Conservation (phyloP, 2,888 invertebrate species). For the Sycophila texana region DNA sequence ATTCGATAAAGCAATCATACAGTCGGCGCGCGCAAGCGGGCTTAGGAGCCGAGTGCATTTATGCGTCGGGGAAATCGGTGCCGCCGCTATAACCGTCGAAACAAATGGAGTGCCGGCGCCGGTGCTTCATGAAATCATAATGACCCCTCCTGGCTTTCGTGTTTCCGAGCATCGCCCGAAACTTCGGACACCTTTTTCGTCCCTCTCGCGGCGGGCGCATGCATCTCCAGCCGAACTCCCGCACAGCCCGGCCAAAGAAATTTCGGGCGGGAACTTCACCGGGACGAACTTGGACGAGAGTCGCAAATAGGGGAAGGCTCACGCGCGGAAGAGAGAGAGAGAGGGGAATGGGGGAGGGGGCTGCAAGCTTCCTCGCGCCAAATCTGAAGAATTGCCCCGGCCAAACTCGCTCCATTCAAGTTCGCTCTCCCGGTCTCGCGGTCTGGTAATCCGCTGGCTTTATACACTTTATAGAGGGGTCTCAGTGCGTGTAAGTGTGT, state of each 20-base stretch:
- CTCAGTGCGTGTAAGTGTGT: background rate
- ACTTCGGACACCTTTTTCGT: constrained; percentile 32
- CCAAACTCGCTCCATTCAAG: constrained; percentile 41
- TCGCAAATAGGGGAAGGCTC: too few species aligned
- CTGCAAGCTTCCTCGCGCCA: constrained; percentile 24
- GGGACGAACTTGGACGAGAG: constrained; percentile 16
- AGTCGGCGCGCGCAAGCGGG: background rate
- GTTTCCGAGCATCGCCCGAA: constrained; percentile 26
- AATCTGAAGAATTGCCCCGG: constrained; percentile 44
- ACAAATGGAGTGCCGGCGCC: constrained; percentile 34
- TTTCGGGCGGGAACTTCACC: constrained; percentile 38
- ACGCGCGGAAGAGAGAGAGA: background rate
- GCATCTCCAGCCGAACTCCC: background rate
- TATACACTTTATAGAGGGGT: constrained; percentile 28
- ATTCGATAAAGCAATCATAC: constrained; percentile 46
- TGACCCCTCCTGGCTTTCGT: constrained; percentile 24
- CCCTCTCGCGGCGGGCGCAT: background rate
- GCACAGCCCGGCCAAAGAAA: constrained; percentile 22
- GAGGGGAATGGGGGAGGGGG: background rate
- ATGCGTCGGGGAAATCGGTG: constrained; percentile 23
- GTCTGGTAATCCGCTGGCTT: constrained; percentile 31
- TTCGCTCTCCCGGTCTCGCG: constrained; percentile 13
- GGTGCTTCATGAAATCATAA: constrained; percentile 41
- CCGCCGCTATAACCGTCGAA: constrained; percentile 7
- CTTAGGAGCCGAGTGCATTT: constrained; percentile 29